A percentile compares a stretch with the other conserved stretches of the same genome.
Conservation (phyloP, 2,888 invertebrate species). For the Leucoptera coffeella region DNA sequence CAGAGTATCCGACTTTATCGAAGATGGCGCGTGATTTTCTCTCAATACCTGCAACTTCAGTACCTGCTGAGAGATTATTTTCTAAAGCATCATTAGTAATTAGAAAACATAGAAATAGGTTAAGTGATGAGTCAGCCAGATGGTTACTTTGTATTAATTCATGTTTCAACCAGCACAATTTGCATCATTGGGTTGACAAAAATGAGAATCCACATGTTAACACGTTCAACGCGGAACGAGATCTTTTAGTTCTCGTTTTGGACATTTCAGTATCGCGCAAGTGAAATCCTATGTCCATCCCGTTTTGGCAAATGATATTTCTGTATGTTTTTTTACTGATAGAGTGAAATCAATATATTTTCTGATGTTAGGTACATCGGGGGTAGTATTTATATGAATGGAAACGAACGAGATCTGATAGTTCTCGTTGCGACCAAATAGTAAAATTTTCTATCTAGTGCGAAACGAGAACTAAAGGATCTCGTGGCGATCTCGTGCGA, state of each 20-base stretch:
- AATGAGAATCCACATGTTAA: too few species aligned
- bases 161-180: too few species aligned
- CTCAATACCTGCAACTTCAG: too few species aligned
- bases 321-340: constrained; percentile 3
- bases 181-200: too few species aligned
- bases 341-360: constrained; percentile 2
- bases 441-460: constrained; percentile 4
- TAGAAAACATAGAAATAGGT: too few species aligned
- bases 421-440: constrained; percentile 4
- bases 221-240: constrained; percentile 1
- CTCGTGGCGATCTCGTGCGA: constrained; percentile 4
- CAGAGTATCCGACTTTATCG: too few species aligned
- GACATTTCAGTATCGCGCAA: constrained; percentile 3
- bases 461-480: constrained; percentile 3
- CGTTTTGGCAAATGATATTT: constrained; percentile 4
- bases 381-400: constrained; percentile 3
- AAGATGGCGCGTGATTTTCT: too few species aligned
- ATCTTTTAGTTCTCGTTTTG: constrained; percentile 3
- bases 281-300: constrained; percentile 4
- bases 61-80: too few species aligned
- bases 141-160: too few species aligned
- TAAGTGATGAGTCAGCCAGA: too few species aligned
- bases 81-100: too few species aligned
- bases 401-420: constrained; percentile 3
- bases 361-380: constrained; percentile 1